Base-by-base conservation (phyloP, 1,140 invertebrate genomes). In the Drosophila kepulauana region DNA sequence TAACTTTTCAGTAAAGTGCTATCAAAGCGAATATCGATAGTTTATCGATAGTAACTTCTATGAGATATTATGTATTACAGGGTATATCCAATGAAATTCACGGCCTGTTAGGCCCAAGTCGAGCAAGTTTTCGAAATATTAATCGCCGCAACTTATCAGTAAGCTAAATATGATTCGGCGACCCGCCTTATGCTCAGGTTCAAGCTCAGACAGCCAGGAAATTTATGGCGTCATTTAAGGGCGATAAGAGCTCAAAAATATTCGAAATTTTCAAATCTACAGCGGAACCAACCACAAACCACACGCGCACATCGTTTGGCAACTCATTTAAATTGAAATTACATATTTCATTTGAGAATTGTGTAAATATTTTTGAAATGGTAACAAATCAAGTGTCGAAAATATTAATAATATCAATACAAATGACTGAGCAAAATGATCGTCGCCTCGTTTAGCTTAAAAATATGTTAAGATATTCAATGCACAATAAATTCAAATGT, bases 361-460 rank as follows among this genome's bases (percentile, higher is more conserved):
- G 77, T 79, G 76, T 84, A 88, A 88, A 82, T 74, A 81, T 85
- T 78, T 38, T 38, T 54, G 65, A 70, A 85, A 67, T 52, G 51
- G 28, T 38, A 77, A 87, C 80, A 77, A 86, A 82, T 79, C 81
- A 86, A 76, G 81, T 82, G 81, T 85, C 64, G 77, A 85, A 77
- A 84, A 80, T 69, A 82, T 67, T 85, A 84, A 73, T 84, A 75
- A 72, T 79, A 68, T 41, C 52, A 46, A 79, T 58, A 15, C 35
- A 70, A 82, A 79, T 64, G 51, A 35, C 28, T 20, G 62, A 52
- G 57, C 58, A 65, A 70, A 59, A 58, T 35, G 13, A 35, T 15
- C 13, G 20, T 25, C 20, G 3, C 2, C 48, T 49, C 48, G 20
- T 49, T 49, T 25, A 49, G 13, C 10, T 64, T 28, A 71, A 65